Evolutionary conservation across 2,888 invertebrate species (phyloP).

Genomic region (Melangyna quadrimaculata): DNA sequence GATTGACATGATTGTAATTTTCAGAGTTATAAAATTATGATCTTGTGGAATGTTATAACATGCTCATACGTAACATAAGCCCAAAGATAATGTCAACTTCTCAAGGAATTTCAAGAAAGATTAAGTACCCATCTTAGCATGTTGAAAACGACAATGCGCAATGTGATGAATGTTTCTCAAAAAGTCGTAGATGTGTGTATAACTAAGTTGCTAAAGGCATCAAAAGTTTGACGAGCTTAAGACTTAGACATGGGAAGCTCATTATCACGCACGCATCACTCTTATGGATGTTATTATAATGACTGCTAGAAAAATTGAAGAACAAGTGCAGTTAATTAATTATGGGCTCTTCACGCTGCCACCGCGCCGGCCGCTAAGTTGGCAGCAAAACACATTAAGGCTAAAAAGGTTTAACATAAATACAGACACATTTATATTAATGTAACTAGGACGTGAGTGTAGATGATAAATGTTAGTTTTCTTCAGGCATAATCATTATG

Average conservation of each 20-base stretch:
- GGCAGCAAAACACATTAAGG: background rate
- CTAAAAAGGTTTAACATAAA: background rate
- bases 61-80: background rate
- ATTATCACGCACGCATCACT: conserved; percentile 48
- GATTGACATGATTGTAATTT: background rate
- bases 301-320: background rate
- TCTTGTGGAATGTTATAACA: background rate
- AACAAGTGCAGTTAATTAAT: conserved; percentile 22
- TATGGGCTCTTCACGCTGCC: background rate
- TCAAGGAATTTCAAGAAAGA: conserved; percentile 29
- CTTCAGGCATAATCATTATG: background rate
- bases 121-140: background rate
- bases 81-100: conserved; percentile 41
- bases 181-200: background rate
- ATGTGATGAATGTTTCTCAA: conserved; percentile 41
- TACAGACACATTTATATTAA: background rate
- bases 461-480: background rate
- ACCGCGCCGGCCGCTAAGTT: background rate
- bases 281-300: background rate
- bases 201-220: conserved; percentile 30
- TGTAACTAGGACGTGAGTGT: conserved; percentile 2
- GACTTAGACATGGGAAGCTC: conserved; percentile 63
- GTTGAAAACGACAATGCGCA: conserved; percentile 11
- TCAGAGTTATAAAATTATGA: background rate
- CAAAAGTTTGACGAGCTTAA: conserved; percentile 38